Percentiles rank a stretch among this genome's conserved stretches.
phyloP scores from a whole-genome alignment of 2,113 vertebrate genomes.

The Abramis brama region DNA sequence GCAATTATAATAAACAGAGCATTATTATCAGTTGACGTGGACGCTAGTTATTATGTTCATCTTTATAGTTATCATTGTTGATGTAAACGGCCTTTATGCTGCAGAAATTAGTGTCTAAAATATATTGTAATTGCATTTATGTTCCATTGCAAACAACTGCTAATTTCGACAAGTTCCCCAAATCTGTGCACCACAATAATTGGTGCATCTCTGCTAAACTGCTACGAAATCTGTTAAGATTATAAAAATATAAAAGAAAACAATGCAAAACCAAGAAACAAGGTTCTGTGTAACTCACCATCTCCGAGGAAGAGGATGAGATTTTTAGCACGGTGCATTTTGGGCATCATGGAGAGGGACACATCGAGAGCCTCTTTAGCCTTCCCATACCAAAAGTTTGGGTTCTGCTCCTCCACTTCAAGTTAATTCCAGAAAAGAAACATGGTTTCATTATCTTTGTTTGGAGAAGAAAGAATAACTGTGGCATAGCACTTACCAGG shows the following conservation, averaged over 20 bases:
- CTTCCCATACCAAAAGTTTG: conserved; percentile 77
- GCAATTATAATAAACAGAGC: not conserved
- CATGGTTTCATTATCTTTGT: not conserved
- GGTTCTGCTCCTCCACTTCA: conserved; percentile 65
- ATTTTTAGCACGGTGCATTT: conserved; percentile 73
- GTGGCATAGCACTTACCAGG: conserved; percentile 65
- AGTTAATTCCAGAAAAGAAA: conserved; percentile 3
- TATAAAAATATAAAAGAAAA: not conserved
- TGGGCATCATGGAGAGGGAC: conserved; percentile 69
- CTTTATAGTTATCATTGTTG: not conserved
- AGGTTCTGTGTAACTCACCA: conserved; percentile 66
- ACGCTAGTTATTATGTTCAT: not conserved
- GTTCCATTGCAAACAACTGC: too few species aligned
- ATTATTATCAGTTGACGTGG: not conserved
- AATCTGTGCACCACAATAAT: not conserved
- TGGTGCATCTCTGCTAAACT: not conserved
- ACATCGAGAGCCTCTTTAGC: conserved; percentile 64
- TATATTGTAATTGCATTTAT: not conserved
- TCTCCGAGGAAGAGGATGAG: conserved; percentile 81
- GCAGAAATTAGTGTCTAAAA: not conserved
- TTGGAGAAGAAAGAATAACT: not conserved
- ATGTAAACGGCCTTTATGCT: not conserved
- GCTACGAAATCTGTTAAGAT: not conserved
- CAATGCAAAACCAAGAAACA: not conserved
- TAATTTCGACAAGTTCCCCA: not conserved